Evolutionary conservation across 2,113 vertebrate species (phyloP), one percentile per base, ranked within the genome.

Genomic region (Haemorhous mexicanus): DNA sequence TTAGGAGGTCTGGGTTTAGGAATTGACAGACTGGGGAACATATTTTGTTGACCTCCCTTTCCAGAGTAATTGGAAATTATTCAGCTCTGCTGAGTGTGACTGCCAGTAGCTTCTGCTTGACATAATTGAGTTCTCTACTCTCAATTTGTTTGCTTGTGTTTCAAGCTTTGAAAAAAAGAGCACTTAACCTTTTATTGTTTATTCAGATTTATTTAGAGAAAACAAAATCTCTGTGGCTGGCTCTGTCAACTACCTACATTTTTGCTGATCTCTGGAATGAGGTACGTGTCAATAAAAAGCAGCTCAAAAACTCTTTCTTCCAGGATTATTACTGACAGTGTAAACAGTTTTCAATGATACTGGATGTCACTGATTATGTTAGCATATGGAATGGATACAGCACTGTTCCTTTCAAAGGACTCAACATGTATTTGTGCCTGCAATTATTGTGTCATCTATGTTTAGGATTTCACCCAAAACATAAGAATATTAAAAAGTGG

Each of bases 151-250:
- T 68, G 93, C 64, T 72, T 92, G 86, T 44, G 46, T 93, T 96
- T 96, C 90, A 89, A 55, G 49, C 72, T 93, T 93, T 90, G 76
- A 58, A 92, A 96, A 94, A 94, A 87, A 89, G 35, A 90, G 64
- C 78, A 94, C 90, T 93, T 96, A 94, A 96, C 90, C 94, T 96
- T 95, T 94, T 58, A 93, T 96, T 96, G 85, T 96, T 97, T 96
- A 90, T 96, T 93, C 69, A 86, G 75, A 77, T 50, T 85, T 95
- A 90, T 77, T 94, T 86, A 91, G 80, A 93, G 84, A 83, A 95
- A 95, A 87, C 81, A 91, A 84, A 89, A 64, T 93, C 43, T 91
- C 84, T 46, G 49, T 58, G 78, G 28, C 70, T 87, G 78, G 37
- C 82, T 84, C n/a, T 88, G 79, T 85, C 55, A 79, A 50, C 82